These are phyloP conservation scores for Aphelenchoides besseyi DNA, from an alignment of 1,140 invertebrate species.

Conservation along the genomic window DNA sequence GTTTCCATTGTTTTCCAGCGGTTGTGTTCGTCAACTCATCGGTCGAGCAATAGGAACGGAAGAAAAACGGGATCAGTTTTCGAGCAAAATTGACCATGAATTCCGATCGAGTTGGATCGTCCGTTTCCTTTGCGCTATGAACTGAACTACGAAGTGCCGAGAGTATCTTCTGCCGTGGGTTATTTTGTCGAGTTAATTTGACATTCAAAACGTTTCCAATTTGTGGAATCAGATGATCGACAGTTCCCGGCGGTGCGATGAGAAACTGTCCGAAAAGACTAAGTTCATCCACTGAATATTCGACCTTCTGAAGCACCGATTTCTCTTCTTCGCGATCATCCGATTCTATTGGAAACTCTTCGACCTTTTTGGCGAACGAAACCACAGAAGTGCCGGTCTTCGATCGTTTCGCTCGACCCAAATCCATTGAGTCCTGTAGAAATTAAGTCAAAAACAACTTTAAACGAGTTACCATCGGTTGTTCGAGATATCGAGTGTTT, in stretches of 20 bases:
- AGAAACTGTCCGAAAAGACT: not conserved
- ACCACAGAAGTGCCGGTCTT: not conserved
- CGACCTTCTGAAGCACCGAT: not conserved
- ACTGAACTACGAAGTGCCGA: too few species aligned
- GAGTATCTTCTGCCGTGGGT: not conserved
- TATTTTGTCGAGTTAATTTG: not conserved
- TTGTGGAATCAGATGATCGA: not conserved
- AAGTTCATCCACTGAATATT: not conserved
- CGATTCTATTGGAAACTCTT: not conserved
- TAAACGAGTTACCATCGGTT: not conserved
- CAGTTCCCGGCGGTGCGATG: not conserved
- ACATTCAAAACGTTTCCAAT: not conserved
- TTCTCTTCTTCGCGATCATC: not conserved
- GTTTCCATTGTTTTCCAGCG: not conserved
- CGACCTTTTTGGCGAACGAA: not conserved
- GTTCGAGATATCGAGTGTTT: not conserved
- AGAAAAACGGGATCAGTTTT: not conserved
- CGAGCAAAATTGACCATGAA: not conserved
- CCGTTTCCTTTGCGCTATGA: not conserved
- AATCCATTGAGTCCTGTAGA: not conserved
- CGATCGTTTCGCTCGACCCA: not conserved
- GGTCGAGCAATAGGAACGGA: not conserved
- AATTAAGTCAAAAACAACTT: not conserved
- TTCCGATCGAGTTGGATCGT: not conserved
- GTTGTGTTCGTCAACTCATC: not conserved